Conservation (phyloP, 2,797 vertebrate species). For the Micropoecilia bifurca region DNA sequence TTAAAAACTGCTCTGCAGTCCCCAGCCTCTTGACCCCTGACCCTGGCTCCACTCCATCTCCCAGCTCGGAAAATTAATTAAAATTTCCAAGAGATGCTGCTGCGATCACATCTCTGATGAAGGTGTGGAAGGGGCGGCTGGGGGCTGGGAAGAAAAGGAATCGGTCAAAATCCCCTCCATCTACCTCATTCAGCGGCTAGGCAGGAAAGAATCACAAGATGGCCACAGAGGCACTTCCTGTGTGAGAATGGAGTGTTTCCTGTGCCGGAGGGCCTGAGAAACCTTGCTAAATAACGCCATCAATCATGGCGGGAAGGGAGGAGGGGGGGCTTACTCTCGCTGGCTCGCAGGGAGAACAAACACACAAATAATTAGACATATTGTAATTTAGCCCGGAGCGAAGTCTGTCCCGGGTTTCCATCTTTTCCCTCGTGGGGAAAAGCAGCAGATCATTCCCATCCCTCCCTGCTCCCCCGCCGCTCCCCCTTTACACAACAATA, state of each 20-base stretch:
- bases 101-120: slow-evolving; percentile 80
- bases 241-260: slow-evolving; percentile 85
- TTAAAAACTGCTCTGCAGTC: slow-evolving; percentile 97
- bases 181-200: slow-evolving; percentile 43
- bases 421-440: slow-evolving; percentile 85
- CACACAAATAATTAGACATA: slow-evolving; percentile 73
- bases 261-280: slow-evolving; percentile 84
- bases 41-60: slow-evolving; percentile 93
- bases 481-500: slow-evolving; percentile 75
- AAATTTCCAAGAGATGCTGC: slow-evolving; percentile 87
- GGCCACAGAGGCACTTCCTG: slow-evolving; percentile 87
- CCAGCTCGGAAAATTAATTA: slow-evolving; percentile 93
- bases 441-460: slow-evolving; percentile 81
- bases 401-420: slow-evolving; percentile 66
- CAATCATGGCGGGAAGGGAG: slow-evolving; percentile 81
- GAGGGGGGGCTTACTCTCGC: slow-evolving; percentile 74
- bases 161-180: slow-evolving; percentile 77
- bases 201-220: slow-evolving; percentile 80
- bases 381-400: slow-evolving; percentile 74
- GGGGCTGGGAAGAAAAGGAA: slow-evolving; percentile 26
- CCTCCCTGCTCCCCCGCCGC: slow-evolving; percentile 65
- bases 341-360: slow-evolving; percentile 67
- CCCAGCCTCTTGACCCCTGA: slow-evolving; percentile 93
- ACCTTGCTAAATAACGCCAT: slow-evolving; percentile 91
- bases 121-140: slow-evolving; percentile 22